A percentile compares a stretch with the other conserved stretches of the same genome.
Evolutionary conservation across 2,888 invertebrate species (phyloP).

Genomic region (Diaphora mendica): DNA sequence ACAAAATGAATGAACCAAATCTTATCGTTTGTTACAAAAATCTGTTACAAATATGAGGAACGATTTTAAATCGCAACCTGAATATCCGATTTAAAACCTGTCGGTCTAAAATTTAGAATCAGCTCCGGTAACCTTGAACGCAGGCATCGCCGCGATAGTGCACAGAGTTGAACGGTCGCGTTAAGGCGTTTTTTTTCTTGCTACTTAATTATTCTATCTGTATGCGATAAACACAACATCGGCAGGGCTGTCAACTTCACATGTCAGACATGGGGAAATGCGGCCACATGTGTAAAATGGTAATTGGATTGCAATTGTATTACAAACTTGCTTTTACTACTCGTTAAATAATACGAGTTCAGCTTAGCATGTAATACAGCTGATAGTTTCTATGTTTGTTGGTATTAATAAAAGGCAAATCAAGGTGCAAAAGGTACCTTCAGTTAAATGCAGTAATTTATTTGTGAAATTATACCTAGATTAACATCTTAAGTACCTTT

Average conservation of each 20-base stretch:
- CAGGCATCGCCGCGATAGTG: conserved; percentile 47
- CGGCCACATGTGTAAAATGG: neutral
- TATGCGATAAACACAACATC: conserved; percentile 53
- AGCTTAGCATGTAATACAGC: neutral
- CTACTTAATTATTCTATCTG: conserved; percentile 60
- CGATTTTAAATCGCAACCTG: conserved; percentile 19
- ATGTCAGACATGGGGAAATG: neutral
- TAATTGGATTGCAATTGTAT: neutral
- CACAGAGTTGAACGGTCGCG: conserved; percentile 53
- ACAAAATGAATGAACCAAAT: no score
- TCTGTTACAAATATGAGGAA: neutral
- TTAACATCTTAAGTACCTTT: no score
- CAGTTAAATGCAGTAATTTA: no score
- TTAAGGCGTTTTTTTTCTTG: conserved; percentile 50
- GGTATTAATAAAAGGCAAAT: neutral
- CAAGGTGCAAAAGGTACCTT: no score
- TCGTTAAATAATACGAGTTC: neutral
- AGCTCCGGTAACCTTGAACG: conserved; percentile 49
- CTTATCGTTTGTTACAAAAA: neutral
- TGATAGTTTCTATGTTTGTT: neutral
- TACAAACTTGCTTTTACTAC: neutral
- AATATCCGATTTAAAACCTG: conserved; percentile 20
- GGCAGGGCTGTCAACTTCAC: conserved; percentile 38
- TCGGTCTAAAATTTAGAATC: conserved; percentile 39
- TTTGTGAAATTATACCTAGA: no score